A percentile compares a stretch with the other conserved stretches of the same genome.
Evolutionary conservation across 2,797 vertebrate genomes (phyloP).

Genomic region (Anguilla pacifica): DNA sequence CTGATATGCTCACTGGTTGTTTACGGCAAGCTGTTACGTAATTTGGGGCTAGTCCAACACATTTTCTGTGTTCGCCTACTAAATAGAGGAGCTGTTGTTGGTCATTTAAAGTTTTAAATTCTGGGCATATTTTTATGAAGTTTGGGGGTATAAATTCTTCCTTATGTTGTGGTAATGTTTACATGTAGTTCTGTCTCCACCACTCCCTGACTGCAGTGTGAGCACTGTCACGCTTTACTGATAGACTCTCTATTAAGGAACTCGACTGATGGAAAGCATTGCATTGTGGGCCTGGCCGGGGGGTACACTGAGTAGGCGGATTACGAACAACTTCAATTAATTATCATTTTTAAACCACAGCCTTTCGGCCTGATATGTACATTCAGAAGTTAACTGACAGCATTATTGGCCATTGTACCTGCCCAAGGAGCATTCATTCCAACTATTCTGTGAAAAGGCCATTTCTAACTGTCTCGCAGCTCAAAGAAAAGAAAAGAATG

Average conservation of each 20-base stretch:
- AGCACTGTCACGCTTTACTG: not conserved
- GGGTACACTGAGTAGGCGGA: not conserved
- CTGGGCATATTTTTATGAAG: no score
- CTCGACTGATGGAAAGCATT: not conserved
- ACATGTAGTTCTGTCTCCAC: not conserved
- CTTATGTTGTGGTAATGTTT: no score
- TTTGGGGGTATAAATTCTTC: no score
- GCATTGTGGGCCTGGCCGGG: not conserved
- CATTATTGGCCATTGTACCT: not conserved
- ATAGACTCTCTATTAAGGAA: not conserved
- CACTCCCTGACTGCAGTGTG: not conserved
- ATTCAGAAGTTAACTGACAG: not conserved
- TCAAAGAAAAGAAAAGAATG: not conserved
- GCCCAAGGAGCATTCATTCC: not conserved
- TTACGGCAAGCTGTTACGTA: no score
- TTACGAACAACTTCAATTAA: constrained; percentile 21
- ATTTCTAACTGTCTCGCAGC: constrained; percentile 21
- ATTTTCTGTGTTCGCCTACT: no score
- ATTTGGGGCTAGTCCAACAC: no score
- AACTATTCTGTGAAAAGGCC: not conserved
- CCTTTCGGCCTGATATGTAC: not conserved
- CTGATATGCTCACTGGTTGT: no score
- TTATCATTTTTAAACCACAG: not conserved
- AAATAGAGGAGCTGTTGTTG: no score
- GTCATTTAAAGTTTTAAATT: no score